These are phyloP conservation scores for Balearica regulorum DNA, from an alignment of 2,797 vertebrate genomes.

Conservation along the genomic window DNA sequence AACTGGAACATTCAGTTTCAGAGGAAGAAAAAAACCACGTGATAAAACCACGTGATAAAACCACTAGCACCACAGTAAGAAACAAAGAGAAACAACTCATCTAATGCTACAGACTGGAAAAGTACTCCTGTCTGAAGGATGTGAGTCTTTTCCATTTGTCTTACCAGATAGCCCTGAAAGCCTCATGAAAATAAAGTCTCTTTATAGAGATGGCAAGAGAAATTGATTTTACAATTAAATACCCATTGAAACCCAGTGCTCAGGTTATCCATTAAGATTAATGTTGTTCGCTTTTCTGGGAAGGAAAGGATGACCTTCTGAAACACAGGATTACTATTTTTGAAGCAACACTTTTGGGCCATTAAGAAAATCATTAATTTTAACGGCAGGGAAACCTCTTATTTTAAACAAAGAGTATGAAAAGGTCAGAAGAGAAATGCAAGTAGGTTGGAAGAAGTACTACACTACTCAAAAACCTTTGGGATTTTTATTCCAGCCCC, in stretches of 20 bases:
- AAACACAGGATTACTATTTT: neutral
- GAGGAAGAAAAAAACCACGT: neutral
- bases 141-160: neutral
- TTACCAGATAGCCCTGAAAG: neutral
- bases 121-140: neutral
- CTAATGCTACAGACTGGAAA: neutral
- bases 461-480: neutral
- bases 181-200: neutral
- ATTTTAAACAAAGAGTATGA: neutral
- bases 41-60: neutral
- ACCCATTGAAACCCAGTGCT: neutral
- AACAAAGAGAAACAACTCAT: neutral
- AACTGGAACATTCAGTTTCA: neutral
- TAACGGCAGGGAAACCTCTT: neutral
- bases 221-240: neutral
- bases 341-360: neutral
- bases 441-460: neutral
- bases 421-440: neutral
- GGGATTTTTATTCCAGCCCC: neutral
- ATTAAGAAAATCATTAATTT: neutral
- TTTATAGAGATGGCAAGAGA: neutral
- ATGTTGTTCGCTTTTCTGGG: neutral
- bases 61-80: neutral
- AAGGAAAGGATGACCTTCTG: neutral
- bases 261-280: neutral